A percentile compares a stretch with the other conserved stretches of the same genome.
These are phyloP conservation scores for Drosophila melanocephala DNA, from an alignment of 2,888 invertebrate species.

Conservation along the genomic window DNA sequence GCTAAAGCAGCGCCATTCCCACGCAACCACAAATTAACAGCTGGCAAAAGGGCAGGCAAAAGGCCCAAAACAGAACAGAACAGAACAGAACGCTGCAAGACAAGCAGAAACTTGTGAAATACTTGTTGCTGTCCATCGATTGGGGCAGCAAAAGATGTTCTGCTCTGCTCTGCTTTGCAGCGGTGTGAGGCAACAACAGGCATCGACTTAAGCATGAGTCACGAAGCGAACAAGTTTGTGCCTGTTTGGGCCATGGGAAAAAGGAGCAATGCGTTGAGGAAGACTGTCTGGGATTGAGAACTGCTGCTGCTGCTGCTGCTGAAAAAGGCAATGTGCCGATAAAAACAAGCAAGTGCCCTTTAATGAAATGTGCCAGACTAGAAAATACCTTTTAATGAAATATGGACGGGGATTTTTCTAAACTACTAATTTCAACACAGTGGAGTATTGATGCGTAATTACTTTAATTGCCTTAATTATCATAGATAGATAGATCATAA, in stretches of 20 bases:
- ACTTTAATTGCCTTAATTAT: too few species aligned
- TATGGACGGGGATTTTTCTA: background rate
- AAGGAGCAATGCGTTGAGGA: constrained; percentile 52
- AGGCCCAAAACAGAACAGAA: constrained; percentile 2
- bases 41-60: constrained; percentile 31
- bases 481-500: too few species aligned
- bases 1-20: constrained; percentile 42
- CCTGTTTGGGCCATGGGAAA: constrained; percentile 65
- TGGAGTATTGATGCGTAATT: background rate
- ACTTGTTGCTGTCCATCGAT: constrained; percentile 46
- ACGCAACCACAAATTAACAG: constrained; percentile 52
- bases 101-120: constrained; percentile 70
- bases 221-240: constrained; percentile 62
- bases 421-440: background rate
- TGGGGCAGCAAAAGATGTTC: constrained; percentile 27
- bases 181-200: constrained; percentile 46
- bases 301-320: constrained; percentile 5
- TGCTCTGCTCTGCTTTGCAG: background rate
- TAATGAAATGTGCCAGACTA: background rate
- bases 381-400: background rate
- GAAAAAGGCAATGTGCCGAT: constrained; percentile 43
- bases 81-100: constrained; percentile 19
- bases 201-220: constrained; percentile 42
- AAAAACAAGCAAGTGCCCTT: constrained; percentile 16
- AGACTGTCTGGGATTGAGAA: constrained; percentile 33